These are phyloP conservation scores for Terebella lapidaria DNA, from an alignment of 2,888 invertebrate species.

Conservation along the genomic window DNA sequence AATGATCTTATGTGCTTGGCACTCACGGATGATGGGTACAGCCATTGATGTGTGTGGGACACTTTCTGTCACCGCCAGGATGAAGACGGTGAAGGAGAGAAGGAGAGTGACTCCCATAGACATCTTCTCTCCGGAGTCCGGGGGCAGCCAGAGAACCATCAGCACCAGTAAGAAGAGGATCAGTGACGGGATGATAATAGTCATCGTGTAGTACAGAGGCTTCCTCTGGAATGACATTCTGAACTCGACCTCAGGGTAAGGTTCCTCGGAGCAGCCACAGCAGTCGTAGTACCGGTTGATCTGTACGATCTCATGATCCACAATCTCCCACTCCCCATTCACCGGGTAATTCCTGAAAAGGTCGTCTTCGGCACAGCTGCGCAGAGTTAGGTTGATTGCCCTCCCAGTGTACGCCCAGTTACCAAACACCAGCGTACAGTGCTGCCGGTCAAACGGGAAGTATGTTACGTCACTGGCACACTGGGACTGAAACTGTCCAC, in stretches of 20 bases:
- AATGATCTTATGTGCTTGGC: background rate
- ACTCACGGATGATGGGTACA: conserved; percentile 1
- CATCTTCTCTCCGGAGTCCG: conserved; percentile 2
- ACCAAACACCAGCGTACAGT: background rate
- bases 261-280: background rate
- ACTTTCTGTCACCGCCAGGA: background rate
- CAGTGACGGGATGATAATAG: background rate
- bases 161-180: background rate
- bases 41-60: background rate
- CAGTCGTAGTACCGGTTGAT: background rate
- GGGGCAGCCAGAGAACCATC: background rate
- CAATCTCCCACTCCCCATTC: conserved; percentile 2
- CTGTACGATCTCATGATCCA: background rate
- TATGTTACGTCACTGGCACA: background rate
- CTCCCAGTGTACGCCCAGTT: background rate
- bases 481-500: background rate
- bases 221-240: background rate
- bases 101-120: conserved; percentile 1
- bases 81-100: background rate
- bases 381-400: background rate
- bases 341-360: background rate
- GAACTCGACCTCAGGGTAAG: background rate
- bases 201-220: conserved; percentile 1
- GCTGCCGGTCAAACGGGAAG: background rate
- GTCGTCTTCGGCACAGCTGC: background rate